Evolutionary conservation across 2,113 vertebrate species (phyloP).

Genomic region (Trachemys scripta): DNA sequence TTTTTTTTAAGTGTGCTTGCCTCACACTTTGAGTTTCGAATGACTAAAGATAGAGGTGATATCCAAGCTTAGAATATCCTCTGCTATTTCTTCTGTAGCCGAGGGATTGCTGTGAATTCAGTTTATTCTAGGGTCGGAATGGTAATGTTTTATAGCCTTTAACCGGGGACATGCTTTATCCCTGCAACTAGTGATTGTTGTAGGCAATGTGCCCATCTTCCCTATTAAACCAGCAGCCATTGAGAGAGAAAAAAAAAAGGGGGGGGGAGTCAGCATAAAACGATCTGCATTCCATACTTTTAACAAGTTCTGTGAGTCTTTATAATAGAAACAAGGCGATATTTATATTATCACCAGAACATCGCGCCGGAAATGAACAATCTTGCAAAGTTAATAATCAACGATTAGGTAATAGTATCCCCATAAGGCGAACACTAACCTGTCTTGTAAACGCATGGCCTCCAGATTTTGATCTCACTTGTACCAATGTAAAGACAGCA

Average conservation of each 20-base stretch:
- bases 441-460: slow-evolving; percentile 63
- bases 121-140: not conserved
- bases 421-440: slow-evolving; percentile 49
- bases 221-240: slow-evolving; percentile 52
- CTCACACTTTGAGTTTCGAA: not conserved
- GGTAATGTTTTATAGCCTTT: not conserved
- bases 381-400: slow-evolving; percentile 74
- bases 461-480: slow-evolving; percentile 55
- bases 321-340: slow-evolving; percentile 15
- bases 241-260: not conserved
- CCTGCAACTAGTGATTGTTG: not conserved
- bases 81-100: slow-evolving; percentile 8
- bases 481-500: slow-evolving; percentile 22
- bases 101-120: not conserved
- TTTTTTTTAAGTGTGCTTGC: not conserved
- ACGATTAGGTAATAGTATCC: slow-evolving; percentile 49
- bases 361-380: slow-evolving; percentile 62
- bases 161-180: not conserved
- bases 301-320: not conserved
- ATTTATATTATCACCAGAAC: slow-evolving; percentile 29
- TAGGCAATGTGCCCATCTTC: not conserved
- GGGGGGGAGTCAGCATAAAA: slow-evolving; percentile 51
- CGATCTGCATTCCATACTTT: not conserved
- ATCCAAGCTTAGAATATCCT: slow-evolving; percentile 1
- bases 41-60: slow-evolving; percentile 31